Conservation (phyloP, 2,113 vertebrate species). For the Circaetus gallicus region DNA sequence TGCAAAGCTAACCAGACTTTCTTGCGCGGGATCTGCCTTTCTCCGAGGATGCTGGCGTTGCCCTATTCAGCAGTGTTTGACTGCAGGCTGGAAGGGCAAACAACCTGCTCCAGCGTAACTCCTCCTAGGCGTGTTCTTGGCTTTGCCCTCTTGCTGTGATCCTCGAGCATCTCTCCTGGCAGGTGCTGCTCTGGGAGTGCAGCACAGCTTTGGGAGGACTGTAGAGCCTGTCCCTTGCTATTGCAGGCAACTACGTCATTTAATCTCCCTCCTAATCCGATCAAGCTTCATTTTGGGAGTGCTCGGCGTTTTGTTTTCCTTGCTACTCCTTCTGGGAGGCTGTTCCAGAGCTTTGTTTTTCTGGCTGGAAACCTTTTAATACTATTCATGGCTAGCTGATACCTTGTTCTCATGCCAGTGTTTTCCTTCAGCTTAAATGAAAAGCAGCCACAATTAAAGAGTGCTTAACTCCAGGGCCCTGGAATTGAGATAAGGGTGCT, state of each 20-base stretch:
- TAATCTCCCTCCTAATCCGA: conserved; percentile 31
- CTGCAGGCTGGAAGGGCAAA: not conserved
- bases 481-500: not conserved
- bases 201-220: not conserved
- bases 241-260: conserved; percentile 27
- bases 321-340: conserved; percentile 43
- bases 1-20: not conserved
- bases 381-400: conserved; percentile 1
- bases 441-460: conserved; percentile 38
- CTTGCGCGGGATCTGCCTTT: not conserved
- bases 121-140: not conserved
- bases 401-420: conserved; percentile 55
- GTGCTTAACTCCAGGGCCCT: conserved; percentile 1
- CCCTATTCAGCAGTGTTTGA: not conserved
- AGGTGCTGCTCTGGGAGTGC: not conserved
- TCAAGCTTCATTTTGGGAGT: conserved; percentile 18
- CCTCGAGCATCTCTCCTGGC: conserved; percentile 16
- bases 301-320: conserved; percentile 40
- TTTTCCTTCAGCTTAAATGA: conserved; percentile 38
- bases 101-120: not conserved
- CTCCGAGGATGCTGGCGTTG: not conserved
- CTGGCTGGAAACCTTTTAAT: not conserved
- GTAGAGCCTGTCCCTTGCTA: not conserved
- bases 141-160: not conserved
- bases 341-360: conserved; percentile 54